phyloP scores from a whole-genome alignment of 2,113 vertebrate species.

The Madoqua kirkii region DNA sequence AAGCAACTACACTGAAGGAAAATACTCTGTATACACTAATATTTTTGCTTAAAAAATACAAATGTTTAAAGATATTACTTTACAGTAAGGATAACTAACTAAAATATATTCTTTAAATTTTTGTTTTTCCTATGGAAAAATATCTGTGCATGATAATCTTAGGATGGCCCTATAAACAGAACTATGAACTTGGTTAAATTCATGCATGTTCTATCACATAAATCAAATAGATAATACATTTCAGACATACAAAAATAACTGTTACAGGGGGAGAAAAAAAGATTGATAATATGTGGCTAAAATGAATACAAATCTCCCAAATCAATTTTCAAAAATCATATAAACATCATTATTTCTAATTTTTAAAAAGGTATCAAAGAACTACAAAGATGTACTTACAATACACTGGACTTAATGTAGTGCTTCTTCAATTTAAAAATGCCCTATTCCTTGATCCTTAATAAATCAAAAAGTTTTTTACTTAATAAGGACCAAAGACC shows the following conservation, averaged over 20 bases:
- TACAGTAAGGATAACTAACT: neutral
- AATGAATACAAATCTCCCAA: neutral
- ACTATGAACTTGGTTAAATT: neutral
- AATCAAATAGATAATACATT: neutral
- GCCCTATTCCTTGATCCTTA: neutral
- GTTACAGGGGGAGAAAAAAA: slow-evolving; percentile 1
- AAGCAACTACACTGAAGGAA: neutral
- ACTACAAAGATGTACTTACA: neutral
- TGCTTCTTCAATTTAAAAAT: slow-evolving; percentile 21
- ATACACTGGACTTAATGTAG: neutral
- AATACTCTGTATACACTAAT: neutral
- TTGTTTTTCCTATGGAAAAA: neutral
- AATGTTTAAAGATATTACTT: neutral
- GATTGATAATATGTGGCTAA: neutral
- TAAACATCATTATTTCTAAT: neutral
- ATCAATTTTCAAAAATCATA: neutral
- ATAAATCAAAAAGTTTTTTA: neutral
- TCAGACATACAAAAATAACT: neutral
- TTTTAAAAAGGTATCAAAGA: neutral
- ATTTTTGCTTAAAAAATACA: neutral
- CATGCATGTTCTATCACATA: neutral
- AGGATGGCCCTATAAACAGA: neutral
- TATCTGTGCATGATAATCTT: neutral
- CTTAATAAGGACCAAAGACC: slow-evolving; percentile 8
- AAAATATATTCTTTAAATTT: slow-evolving; percentile 17